Evolutionary conservation across 2,113 vertebrate genomes (phyloP).

Genomic region (Bufo bufo): DNA sequence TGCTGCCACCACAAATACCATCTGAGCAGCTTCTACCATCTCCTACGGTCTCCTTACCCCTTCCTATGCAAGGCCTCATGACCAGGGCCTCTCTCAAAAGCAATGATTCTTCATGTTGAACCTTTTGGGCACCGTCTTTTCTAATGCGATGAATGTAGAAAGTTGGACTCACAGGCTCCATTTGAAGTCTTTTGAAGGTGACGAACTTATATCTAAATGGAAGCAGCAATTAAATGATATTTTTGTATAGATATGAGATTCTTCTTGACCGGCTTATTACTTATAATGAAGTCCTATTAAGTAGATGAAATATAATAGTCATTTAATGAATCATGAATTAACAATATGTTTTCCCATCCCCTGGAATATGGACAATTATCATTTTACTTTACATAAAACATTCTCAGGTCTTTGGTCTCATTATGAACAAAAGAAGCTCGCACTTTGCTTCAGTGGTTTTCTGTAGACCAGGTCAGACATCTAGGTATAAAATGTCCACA

Average conservation of each 20-base stretch:
- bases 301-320: conserved; percentile 12
- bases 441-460: neutral
- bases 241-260: neutral
- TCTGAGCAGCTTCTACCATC: too few relatives aligned
- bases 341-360: neutral
- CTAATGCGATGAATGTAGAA: neutral
- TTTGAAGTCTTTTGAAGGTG: neutral
- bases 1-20: too few relatives aligned
- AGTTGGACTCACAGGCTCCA: neutral
- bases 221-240: neutral
- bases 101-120: neutral
- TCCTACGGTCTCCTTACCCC: too few relatives aligned
- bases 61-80: too few relatives aligned
- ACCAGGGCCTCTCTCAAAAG: too few relatives aligned
- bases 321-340: neutral
- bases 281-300: conserved; percentile 11
- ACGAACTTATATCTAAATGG: neutral
- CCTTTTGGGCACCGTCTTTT: neutral
- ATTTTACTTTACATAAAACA: neutral
- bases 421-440: neutral
- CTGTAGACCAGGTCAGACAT: neutral
- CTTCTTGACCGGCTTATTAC: neutral
- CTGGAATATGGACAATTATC: neutral
- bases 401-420: neutral
- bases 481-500: neutral